phyloP scores from a whole-genome alignment of 2,888 invertebrate species.

The Nemotelus nigrinus region DNA sequence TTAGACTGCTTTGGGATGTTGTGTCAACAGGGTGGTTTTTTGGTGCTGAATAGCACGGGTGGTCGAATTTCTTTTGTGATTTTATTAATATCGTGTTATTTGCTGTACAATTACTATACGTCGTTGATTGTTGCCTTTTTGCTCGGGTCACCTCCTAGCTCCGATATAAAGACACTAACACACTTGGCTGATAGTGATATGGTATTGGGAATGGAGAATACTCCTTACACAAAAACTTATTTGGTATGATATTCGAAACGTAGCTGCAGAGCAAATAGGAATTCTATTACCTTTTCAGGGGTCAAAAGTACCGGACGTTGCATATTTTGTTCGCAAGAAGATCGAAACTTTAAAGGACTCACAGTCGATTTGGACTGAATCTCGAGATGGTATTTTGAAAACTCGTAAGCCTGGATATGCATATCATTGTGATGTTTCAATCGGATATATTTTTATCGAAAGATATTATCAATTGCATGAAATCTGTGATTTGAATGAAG shows the following conservation, averaged over 20 bases:
- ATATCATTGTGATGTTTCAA: constrained; percentile 58
- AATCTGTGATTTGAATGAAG: constrained; percentile 62
- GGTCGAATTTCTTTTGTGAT: constrained; percentile 62
- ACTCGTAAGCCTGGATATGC: constrained; percentile 59
- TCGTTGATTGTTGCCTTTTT: constrained; percentile 72
- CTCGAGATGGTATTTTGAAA: constrained; percentile 56
- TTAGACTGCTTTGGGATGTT: constrained; percentile 66
- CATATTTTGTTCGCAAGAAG: constrained; percentile 50
- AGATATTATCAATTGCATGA: constrained; percentile 59
- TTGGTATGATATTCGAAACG: constrained; percentile 54
- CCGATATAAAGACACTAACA: constrained; percentile 65
- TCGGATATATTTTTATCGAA: constrained; percentile 56
- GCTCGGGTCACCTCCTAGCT: constrained; percentile 68
- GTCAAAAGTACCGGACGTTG: constrained; percentile 53
- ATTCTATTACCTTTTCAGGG: neutral
- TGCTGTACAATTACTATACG: constrained; percentile 72
- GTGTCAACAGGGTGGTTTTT: constrained; percentile 66
- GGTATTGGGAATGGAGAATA: constrained; percentile 67
- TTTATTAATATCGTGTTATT: constrained; percentile 61
- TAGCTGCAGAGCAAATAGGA: neutral
- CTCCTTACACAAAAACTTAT: constrained; percentile 59
- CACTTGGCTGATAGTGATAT: constrained; percentile 69
- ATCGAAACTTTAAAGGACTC: constrained; percentile 27
- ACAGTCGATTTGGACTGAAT: constrained; percentile 54
- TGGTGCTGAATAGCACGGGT: constrained; percentile 64